Evolutionary conservation across 2,797 vertebrate genomes (phyloP).

Genomic region (Semaprochilodus insignis): DNA sequence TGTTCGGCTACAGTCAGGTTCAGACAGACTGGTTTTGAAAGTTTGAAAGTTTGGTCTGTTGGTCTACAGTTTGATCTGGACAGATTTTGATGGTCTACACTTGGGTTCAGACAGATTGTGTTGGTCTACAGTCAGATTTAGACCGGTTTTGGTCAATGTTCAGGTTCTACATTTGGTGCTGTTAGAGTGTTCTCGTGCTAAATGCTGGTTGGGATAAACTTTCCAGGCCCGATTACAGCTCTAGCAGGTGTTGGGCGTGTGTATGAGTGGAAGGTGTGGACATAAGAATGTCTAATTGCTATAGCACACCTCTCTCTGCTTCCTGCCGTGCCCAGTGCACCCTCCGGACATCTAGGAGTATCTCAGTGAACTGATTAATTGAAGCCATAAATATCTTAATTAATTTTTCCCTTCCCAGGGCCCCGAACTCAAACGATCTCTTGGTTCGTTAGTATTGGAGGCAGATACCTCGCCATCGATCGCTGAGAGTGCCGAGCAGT

Average conservation of each 20-base stretch:
- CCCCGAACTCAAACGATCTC: conserved; percentile 67
- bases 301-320: conserved; percentile 22
- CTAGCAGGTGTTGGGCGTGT: conserved; percentile 5
- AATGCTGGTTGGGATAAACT: background rate
- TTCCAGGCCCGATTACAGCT: background rate
- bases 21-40: too few species aligned
- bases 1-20: too few species aligned
- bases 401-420: conserved; percentile 70
- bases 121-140: too few species aligned
- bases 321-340: conserved; percentile 25
- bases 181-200: too few species aligned
- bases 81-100: too few species aligned
- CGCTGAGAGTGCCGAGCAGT: conserved; percentile 45
- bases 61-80: too few species aligned
- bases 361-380: conserved; percentile 77
- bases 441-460: conserved; percentile 71
- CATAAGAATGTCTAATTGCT: conserved; percentile 35
- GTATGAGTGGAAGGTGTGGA: conserved; percentile 15
- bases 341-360: conserved; percentile 58
- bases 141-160: too few species aligned
- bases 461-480: conserved; percentile 74
- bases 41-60: too few species aligned
- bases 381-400: conserved; percentile 79
- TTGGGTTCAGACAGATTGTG: too few species aligned
- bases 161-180: too few species aligned